phyloP scores from a whole-genome alignment of 1,140 invertebrate species.

The Coelopa frigida region DNA sequence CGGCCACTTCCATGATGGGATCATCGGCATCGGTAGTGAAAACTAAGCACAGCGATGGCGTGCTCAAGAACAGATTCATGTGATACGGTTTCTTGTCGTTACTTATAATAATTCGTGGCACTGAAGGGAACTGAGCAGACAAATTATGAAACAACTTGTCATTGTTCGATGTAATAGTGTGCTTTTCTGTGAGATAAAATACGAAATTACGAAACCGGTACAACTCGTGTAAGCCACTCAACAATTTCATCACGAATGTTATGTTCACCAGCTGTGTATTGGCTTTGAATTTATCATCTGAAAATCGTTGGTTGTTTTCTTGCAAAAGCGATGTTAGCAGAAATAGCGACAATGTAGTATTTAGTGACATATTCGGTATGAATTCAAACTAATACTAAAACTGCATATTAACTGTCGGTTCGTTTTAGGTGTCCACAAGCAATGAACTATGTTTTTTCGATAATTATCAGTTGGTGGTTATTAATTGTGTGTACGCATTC shows the following conservation, averaged over 20 bases:
- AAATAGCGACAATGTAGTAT: too few relatives aligned
- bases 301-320: neutral
- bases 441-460: too few relatives aligned
- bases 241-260: constrained; percentile 22
- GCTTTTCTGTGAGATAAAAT: constrained; percentile 30
- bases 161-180: constrained; percentile 8
- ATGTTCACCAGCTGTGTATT: constrained; percentile 18
- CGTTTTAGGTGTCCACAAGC: neutral
- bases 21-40: constrained; percentile 26
- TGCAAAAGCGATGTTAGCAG: constrained; percentile 3
- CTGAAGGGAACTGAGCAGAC: constrained; percentile 19
- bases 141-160: constrained; percentile 26
- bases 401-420: constrained; percentile 1
- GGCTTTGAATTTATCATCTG: neutral
- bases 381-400: neutral
- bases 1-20: constrained; percentile 33
- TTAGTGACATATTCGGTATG: neutral
- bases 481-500: too few relatives aligned
- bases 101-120: constrained; percentile 23
- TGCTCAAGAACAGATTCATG: constrained; percentile 26
- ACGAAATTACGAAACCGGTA: constrained; percentile 33
- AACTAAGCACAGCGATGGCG: constrained; percentile 28
- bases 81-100: neutral
- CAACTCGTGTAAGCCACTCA: constrained; percentile 17
- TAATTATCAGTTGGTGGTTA: too few relatives aligned